Conservation (phyloP, 1,140 invertebrate species). For the Brachionus plicatilis region DNA sequence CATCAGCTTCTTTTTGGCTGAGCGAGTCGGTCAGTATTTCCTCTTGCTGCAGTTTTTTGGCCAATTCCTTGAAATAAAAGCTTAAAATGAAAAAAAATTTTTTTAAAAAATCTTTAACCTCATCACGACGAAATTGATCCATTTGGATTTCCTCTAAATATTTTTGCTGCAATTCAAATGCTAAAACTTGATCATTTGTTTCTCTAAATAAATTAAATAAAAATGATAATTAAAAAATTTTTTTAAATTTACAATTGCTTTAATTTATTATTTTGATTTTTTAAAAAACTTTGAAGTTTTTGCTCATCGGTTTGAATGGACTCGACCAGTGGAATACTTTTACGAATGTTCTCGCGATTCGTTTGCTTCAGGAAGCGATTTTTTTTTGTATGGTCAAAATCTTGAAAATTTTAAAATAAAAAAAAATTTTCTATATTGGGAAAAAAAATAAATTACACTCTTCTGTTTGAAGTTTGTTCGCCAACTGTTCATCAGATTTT, state of each 20-base stretch:
- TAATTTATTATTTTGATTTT: neutral
- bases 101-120: neutral
- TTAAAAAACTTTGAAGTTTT: neutral
- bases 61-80: neutral
- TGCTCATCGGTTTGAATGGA: neutral
- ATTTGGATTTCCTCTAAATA: neutral
- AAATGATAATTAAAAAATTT: neutral
- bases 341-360: neutral
- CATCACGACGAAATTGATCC: neutral
- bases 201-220: neutral
- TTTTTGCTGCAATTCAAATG: neutral
- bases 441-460: neutral
- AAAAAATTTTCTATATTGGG: neutral
- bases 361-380: slow-evolving; percentile 6
- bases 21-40: neutral
- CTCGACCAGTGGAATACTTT: slow-evolving; percentile 9
- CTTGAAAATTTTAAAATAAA: neutral
- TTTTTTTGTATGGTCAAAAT: slow-evolving; percentile 11
- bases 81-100: neutral
- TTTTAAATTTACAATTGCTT: neutral
- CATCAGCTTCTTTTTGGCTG: neutral
- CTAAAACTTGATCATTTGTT: neutral
- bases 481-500: slow-evolving; percentile 8
- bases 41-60: slow-evolving; percentile 10
- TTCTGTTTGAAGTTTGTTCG: slow-evolving; percentile 18